A percentile compares a stretch with the other conserved stretches of the same genome.
Conservation (phyloP, 2,797 vertebrate genomes). For the Aeoliscus strigatus region DNA sequence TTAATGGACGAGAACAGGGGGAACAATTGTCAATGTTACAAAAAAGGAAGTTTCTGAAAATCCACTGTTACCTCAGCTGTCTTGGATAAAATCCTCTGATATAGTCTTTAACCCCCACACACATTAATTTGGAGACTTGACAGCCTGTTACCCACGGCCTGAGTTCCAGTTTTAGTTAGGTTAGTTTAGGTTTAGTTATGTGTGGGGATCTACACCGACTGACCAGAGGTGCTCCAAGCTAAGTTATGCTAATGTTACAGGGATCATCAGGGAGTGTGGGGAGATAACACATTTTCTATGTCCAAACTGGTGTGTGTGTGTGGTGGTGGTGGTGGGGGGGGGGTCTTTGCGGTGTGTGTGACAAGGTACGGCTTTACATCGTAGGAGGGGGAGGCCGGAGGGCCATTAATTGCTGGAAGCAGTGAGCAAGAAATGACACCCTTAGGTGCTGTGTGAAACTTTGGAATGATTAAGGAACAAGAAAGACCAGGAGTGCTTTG, state of each 20-base stretch:
- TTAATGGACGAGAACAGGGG: too few species aligned
- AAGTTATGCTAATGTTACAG: constrained; percentile 57
- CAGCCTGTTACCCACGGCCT: too few species aligned
- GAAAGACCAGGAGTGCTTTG: constrained; percentile 45
- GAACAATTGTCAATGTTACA: too few species aligned
- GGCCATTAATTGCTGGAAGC: constrained; percentile 26
- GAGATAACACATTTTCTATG: constrained; percentile 54
- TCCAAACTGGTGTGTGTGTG: constrained; percentile 40
- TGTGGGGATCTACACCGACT: constrained; percentile 31
- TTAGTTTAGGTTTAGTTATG: too few species aligned
- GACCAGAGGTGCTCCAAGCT: constrained; percentile 55
- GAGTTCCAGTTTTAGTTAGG: too few species aligned
- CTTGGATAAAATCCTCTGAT: too few species aligned
- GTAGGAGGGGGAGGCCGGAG: constrained; percentile 35
- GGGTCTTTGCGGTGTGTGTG: constrained; percentile 8
- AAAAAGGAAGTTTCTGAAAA: too few species aligned
- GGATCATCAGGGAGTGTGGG: constrained; percentile 42
- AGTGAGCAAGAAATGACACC: constrained; percentile 27
- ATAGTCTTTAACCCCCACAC: too few species aligned
- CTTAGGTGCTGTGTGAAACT: constrained; percentile 55
- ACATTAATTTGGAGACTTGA: too few species aligned
- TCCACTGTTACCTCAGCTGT: too few species aligned
- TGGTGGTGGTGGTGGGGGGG: constrained; percentile 4
- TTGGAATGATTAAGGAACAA: constrained; percentile 60
- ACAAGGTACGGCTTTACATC: constrained; percentile 2